Conservation (phyloP, 2,113 vertebrate species). For the Alectura lathami region DNA sequence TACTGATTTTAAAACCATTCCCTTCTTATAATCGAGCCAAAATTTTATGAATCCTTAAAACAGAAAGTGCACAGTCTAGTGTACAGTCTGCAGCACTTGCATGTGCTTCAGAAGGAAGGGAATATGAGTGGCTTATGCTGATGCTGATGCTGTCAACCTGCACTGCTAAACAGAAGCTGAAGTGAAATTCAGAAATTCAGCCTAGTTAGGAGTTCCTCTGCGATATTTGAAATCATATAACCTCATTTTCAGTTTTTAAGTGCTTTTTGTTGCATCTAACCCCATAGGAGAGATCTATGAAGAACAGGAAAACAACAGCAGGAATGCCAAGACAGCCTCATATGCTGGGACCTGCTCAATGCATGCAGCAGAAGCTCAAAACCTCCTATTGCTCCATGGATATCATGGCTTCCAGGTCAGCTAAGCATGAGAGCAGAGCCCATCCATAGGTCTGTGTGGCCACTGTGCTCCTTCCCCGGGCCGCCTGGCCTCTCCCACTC, state of each 20-base stretch:
- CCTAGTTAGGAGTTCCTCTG: slow-evolving; percentile 24
- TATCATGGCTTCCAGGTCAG: background rate
- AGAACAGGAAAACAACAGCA: background rate
- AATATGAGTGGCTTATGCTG: background rate
- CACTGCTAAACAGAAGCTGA: slow-evolving; percentile 32
- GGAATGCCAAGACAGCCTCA: background rate
- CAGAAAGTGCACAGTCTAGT: background rate
- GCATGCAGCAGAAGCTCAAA: background rate
- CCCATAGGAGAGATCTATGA: background rate
- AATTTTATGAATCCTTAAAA: background rate
- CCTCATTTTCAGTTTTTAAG: slow-evolving; percentile 24
- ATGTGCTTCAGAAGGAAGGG: background rate
- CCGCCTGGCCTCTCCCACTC: background rate
- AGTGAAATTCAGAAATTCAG: slow-evolving; percentile 57
- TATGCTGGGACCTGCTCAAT: background rate
- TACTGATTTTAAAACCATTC: background rate
- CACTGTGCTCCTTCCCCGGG: background rate
- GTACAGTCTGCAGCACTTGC: background rate
- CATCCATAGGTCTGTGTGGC: background rate
- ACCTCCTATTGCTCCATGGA: background rate
- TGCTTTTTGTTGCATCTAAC: background rate
- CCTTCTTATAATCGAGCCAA: background rate
- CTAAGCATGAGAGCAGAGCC: background rate
- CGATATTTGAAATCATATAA: background rate
- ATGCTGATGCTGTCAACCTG: background rate